These are phyloP conservation scores for Drosophila quinaria DNA, from an alignment of 2,888 invertebrate genomes.

Conservation along the genomic window DNA sequence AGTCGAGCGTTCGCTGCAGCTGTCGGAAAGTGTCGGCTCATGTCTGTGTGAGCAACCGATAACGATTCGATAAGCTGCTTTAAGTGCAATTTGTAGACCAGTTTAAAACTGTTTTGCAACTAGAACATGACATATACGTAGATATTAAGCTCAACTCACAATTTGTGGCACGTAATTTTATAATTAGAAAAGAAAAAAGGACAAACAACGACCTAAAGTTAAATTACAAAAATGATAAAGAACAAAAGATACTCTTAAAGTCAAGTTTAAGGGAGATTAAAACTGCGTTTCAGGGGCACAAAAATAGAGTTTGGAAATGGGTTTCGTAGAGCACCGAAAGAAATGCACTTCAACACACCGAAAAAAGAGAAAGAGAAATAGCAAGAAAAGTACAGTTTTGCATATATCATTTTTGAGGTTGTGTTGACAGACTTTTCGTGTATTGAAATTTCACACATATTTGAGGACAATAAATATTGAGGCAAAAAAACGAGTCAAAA, in stretches of 20 bases:
- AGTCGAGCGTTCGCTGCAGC: too few relatives aligned
- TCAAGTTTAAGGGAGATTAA: constrained; percentile 27
- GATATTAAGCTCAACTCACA: constrained; percentile 30
- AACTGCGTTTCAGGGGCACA: constrained; percentile 60
- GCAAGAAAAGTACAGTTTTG: constrained; percentile 18
- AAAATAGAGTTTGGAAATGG: constrained; percentile 58
- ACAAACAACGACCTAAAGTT: constrained; percentile 12
- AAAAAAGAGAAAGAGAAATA: constrained; percentile 7
- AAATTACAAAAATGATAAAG: constrained; percentile 2
- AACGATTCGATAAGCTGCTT: too few relatives aligned
- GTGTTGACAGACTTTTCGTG: constrained; percentile 25
- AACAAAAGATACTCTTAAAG: constrained; percentile 15
- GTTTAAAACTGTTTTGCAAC: constrained; percentile 11
- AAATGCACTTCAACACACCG: constrained; percentile 29
- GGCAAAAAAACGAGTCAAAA: constrained; percentile 23
- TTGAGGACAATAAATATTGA: constrained; percentile 81
- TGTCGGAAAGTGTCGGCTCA: too few relatives aligned
- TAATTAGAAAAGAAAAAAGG: constrained; percentile 2
- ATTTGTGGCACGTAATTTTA: constrained; percentile 18
- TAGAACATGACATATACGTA: constrained; percentile 32
- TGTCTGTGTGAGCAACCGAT: too few relatives aligned
- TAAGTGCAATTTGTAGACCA: constrained; percentile 21
- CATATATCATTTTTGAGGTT: constrained; percentile 26
- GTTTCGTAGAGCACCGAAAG: constrained; percentile 59
- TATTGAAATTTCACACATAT: constrained; percentile 51